Conservation (phyloP, 2,797 vertebrate genomes). For the Urophycis tenuis region DNA sequence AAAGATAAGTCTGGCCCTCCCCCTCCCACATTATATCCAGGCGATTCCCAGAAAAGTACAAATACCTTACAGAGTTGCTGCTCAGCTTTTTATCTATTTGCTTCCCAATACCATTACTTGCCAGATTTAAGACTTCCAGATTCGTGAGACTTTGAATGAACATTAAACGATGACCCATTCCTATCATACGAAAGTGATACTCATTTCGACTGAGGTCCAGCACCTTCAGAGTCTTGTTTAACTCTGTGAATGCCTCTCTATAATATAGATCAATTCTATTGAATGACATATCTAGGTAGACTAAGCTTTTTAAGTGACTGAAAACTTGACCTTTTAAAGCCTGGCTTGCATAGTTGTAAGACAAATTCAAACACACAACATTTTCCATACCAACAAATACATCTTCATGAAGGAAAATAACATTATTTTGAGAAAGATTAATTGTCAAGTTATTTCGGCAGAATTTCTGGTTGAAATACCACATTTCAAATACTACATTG, state of each 20-base stretch:
- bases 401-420: constrained; percentile 54
- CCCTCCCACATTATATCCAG: constrained; percentile 71
- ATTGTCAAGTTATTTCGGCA: constrained; percentile 51
- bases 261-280: constrained; percentile 77
- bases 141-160: constrained; percentile 62
- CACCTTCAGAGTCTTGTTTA: constrained; percentile 62
- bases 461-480: constrained; percentile 41
- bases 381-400: constrained; percentile 71
- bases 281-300: constrained; percentile 69
- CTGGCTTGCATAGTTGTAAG: constrained; percentile 77
- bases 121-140: constrained; percentile 67
- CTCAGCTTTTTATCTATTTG: constrained; percentile 60
- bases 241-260: constrained; percentile 59
- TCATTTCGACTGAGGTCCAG: constrained; percentile 75
- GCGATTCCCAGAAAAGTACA: constrained; percentile 69
- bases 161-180: constrained; percentile 71
- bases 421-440: constrained; percentile 76
- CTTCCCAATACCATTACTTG: constrained; percentile 70
- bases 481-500: constrained; percentile 24
- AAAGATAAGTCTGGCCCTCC: constrained; percentile 57
- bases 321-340: constrained; percentile 58
- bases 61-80: constrained; percentile 66
- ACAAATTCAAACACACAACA: constrained; percentile 71
- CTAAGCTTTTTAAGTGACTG: constrained; percentile 50
- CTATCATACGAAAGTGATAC: constrained; percentile 74